Evolutionary conservation across 2,113 vertebrate genomes (phyloP).

Genomic region (Phocoena phocoena): DNA sequence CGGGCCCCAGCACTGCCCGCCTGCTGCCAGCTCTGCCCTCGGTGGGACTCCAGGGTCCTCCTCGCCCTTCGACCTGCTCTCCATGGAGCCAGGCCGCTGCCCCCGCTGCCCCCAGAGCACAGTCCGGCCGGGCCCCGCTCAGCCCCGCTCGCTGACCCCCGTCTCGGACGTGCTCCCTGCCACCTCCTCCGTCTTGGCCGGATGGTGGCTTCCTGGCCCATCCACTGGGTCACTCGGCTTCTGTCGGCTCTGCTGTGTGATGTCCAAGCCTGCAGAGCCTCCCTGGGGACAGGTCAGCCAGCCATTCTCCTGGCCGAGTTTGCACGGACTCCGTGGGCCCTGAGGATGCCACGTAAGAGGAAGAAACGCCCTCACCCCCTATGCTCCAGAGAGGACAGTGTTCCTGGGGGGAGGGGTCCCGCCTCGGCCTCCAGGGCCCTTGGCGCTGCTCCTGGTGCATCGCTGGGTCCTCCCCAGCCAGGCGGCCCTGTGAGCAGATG

Average conservation of each 20-base stretch:
- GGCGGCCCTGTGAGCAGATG: background rate
- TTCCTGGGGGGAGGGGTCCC: background rate
- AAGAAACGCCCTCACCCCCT: background rate
- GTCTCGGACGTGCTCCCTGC: background rate
- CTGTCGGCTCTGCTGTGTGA: background rate
- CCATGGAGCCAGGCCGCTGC: background rate
- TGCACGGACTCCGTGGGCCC: background rate
- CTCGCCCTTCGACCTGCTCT: no score
- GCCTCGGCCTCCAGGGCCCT: no score
- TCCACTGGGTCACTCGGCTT: background rate
- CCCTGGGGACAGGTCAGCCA: background rate
- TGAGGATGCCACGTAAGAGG: background rate
- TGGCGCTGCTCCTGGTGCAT: background rate
- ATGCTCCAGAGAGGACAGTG: background rate
- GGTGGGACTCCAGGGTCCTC: background rate
- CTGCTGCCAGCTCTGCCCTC: no score
- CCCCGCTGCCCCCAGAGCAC: background rate
- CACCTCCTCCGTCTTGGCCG: background rate
- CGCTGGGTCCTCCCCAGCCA: background rate
- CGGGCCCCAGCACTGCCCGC: background rate
- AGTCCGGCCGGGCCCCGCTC: background rate
- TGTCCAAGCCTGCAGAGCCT: background rate
- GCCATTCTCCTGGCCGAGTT: rapidly evolving
- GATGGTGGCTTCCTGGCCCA: background rate
- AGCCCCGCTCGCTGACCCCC: background rate